Conservation (phyloP, 1,140 invertebrate genomes). For the Drosophila auraria region DNA sequence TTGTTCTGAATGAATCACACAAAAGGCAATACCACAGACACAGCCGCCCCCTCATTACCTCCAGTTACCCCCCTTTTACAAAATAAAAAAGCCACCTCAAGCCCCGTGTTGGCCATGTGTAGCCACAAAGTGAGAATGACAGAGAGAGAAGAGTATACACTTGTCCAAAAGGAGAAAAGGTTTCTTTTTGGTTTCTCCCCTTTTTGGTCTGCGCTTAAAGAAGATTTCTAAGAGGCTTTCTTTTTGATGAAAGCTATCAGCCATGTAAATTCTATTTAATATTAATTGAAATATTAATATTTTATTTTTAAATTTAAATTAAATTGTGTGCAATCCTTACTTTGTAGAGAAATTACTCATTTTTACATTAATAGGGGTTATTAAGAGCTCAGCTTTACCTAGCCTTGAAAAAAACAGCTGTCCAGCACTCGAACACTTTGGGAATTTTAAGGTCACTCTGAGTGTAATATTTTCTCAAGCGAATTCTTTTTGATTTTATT, state of each 20-base stretch:
- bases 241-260: too few relatives aligned
- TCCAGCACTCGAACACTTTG: too few relatives aligned
- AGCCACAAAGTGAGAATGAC: neutral
- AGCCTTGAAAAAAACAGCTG: neutral
- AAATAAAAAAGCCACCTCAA: neutral
- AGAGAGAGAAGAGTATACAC: neutral
- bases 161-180: slow-evolving; percentile 12
- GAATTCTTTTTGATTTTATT: too few relatives aligned
- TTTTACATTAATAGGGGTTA: neutral
- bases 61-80: neutral
- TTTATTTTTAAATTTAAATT: neutral
- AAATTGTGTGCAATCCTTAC: too few relatives aligned
- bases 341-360: neutral
- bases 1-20: slow-evolving; percentile 78
- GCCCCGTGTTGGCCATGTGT: slow-evolving; percentile 18
- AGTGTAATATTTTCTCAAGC: too few relatives aligned
- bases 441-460: too few relatives aligned
- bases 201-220: neutral
- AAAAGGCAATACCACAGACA: slow-evolving; percentile 51
- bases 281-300: neutral
- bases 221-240: neutral
- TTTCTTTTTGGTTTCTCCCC: neutral
- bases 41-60: slow-evolving; percentile 11
- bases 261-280: too few relatives aligned
- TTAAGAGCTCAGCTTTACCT: too few relatives aligned